These are phyloP conservation scores for Pelvicachromis taeniatus DNA, from an alignment of 2,113 vertebrate species.

Conservation along the genomic window DNA sequence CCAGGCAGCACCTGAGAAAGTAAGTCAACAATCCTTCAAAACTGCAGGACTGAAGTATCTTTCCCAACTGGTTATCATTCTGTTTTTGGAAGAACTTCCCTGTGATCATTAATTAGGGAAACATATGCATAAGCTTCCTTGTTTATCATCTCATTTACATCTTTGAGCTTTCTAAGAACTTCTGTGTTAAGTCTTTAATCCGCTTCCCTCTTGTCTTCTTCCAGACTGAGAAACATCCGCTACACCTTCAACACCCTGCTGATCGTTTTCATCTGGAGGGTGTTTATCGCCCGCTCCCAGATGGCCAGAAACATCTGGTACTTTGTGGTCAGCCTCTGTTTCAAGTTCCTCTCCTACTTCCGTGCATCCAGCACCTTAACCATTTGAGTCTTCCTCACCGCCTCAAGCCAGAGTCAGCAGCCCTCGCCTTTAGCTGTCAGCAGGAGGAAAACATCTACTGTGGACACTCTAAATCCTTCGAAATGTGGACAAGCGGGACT, in stretches of 20 bases:
- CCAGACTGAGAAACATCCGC: conserved; percentile 88
- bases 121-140: not conserved
- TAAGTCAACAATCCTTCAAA: conserved; percentile 56
- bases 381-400: conserved; percentile 67
- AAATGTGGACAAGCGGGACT: conserved; percentile 19
- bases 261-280: conserved; percentile 89
- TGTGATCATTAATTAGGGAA: not conserved
- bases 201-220: not conserved
- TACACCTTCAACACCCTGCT: conserved; percentile 88
- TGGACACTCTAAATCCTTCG: conserved; percentile 3
- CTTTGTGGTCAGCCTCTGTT: conserved; percentile 95
- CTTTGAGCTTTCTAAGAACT: not conserved
- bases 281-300: conserved; percentile 92
- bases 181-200: not conserved
- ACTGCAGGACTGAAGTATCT: not conserved
- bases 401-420: not conserved
- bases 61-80: not conserved
- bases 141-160: not conserved
- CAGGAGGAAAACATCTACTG: not conserved
- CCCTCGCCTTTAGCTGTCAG: not conserved
- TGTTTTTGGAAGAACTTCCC: not conserved
- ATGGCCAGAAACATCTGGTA: conserved; percentile 95
- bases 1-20: conserved; percentile 88
- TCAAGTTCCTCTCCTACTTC: conserved; percentile 95
- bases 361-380: conserved; percentile 88